Conservation (phyloP, 2,888 invertebrate genomes). For the Oscheius sp. region DNA sequence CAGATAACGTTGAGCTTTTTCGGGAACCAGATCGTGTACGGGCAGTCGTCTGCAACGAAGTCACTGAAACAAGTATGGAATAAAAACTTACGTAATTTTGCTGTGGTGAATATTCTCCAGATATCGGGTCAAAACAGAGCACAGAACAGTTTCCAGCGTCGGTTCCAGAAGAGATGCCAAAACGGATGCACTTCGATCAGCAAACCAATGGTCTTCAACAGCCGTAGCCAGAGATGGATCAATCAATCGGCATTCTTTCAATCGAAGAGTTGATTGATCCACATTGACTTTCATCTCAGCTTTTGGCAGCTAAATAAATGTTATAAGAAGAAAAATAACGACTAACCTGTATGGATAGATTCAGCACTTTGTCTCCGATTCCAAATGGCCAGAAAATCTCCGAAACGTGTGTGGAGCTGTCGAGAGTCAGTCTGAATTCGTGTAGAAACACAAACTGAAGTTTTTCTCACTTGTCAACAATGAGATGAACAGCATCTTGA, state of each 20-base stretch:
- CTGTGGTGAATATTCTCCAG: conserved; percentile 37
- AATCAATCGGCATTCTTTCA: conserved; percentile 41
- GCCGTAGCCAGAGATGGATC: conserved; percentile 9
- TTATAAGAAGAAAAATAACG: neutral
- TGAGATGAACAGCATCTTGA: conserved; percentile 45
- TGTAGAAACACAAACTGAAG: neutral
- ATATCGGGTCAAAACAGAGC: conserved; percentile 34
- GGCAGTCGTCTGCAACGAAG: conserved; percentile 61
- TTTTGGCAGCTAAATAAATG: conserved; percentile 40
- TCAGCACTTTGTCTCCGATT: conserved; percentile 51
- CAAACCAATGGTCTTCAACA: conserved; percentile 42
- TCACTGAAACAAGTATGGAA: neutral
- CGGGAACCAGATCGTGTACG: conserved; percentile 59
- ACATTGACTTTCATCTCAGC: conserved; percentile 52
- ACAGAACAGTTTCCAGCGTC: conserved; percentile 38
- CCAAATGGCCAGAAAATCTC: conserved; percentile 60
- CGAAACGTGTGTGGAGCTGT: conserved; percentile 51
- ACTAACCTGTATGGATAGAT: conserved; percentile 49
- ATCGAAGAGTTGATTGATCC: conserved; percentile 45
- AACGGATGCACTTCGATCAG: conserved; percentile 34
- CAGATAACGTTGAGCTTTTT: conserved; percentile 64
- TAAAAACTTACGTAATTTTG: conserved; percentile 38
- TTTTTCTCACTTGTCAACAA: conserved; percentile 44
- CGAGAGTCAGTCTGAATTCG: conserved; percentile 44
- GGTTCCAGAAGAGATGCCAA: conserved; percentile 33